Evolutionary conservation across 2,113 vertebrate species (phyloP), one percentile per base, ranked within the genome.

Genomic region (Chaenogobius annularis): DNA sequence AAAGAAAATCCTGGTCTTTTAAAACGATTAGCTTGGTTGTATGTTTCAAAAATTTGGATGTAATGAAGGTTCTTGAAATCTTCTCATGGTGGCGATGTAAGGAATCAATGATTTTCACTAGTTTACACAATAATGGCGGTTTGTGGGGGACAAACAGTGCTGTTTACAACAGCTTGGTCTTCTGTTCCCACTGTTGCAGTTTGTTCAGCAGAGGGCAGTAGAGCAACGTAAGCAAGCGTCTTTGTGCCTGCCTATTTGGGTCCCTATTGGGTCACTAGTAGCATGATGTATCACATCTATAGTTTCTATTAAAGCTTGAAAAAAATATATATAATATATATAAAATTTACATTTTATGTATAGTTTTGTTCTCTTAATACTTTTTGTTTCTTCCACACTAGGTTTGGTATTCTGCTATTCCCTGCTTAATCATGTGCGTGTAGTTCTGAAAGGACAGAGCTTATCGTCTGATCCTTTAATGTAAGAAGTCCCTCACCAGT

Each of bases 131-230:
- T 55, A 22, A 22, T 22, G 20, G 26, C 10, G n/a, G n/a, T n/a
- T n/a, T 11, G 55, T 58, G 55, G 13, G 11, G 20, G 22, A 10
- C 55, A 10, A 11, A 7, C 19, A 48, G 6, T 15, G 47, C 47
- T 17, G 47, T 17, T 48, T 14, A 15, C 17, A n/a, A 52, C 19
- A 52, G 50, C 19, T 26, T 23, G 22, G 3, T 14, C 12, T 26
- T 63, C 3, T 63, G 68, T 64, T 19, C 7, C 66, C 72, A 79
- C 40, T 71, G 8, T 37, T 13, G 61, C 37, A 26, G 20, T 54
- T 13, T 61, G 35, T 3, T 8, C 91, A 87, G 83, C 67, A 92
- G 92, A 84, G 90, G 91, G 91, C 77, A 54, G 50, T 54, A 54
- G 19, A 10, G 50, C 9, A 75, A 74, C 80, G 74, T 54, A 44